These are phyloP conservation scores for Gallinago nigripennis DNA, from an alignment of 2,797 vertebrate genomes.

Conservation along the genomic window DNA sequence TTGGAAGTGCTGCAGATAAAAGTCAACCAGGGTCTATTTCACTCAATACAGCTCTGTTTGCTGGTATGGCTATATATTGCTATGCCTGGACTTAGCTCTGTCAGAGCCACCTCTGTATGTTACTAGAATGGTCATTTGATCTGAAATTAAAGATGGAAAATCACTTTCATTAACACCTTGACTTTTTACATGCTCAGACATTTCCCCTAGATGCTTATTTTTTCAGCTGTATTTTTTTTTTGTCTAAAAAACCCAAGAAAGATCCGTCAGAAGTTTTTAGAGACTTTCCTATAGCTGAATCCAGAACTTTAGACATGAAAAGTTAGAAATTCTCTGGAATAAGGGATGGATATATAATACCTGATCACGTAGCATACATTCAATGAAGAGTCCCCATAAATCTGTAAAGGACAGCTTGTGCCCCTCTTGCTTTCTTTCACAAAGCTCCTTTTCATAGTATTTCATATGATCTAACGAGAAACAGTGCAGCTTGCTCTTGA, in stretches of 20 bases:
- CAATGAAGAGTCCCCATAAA: constrained; percentile 79
- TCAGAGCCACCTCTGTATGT: neutral
- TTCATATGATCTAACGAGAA: constrained; percentile 65
- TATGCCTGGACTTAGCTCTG: neutral
- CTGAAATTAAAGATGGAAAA: neutral
- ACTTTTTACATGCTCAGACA: neutral
- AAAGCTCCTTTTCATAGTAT: constrained; percentile 72
- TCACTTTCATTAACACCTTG: neutral
- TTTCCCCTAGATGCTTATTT: neutral
- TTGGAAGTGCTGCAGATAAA: neutral
- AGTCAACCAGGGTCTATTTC: neutral
- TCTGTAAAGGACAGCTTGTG: constrained; percentile 69
- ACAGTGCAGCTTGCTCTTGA: constrained; percentile 67
- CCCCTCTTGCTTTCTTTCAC: constrained; percentile 50
- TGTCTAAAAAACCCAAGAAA: neutral
- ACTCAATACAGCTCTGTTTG: neutral
- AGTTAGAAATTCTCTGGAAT: neutral
- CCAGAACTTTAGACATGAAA: neutral
- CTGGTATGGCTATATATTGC: neutral
- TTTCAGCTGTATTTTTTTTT: neutral
- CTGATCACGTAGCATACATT: constrained; percentile 74
- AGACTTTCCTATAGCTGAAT: neutral
- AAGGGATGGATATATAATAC: constrained; percentile 43
- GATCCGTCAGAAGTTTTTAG: neutral
- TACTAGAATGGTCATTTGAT: neutral